Base-by-base conservation (phyloP, 2,888 invertebrate genomes). In the Trypoxylon attenuatum region DNA sequence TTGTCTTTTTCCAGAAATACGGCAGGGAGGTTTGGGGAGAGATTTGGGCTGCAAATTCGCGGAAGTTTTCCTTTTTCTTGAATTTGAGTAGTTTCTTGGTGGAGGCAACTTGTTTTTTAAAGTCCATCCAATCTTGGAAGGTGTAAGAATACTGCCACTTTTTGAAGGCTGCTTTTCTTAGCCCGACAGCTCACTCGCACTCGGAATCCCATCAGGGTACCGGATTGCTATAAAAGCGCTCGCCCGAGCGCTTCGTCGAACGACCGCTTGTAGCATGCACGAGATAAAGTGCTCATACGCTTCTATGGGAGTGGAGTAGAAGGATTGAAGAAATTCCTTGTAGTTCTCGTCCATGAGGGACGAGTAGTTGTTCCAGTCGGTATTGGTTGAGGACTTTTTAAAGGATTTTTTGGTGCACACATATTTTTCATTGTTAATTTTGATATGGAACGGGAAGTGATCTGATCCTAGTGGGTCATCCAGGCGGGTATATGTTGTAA, bases 201-300 rank as follows among this genome's bases (percentile, higher is more conserved):
- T 68, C 61, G 0, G 21, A 33, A 39, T 72, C 62, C 69, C 69
- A 70, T 65, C 72, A 70, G 6, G 38, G 39, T 0, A 58, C 61
- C n/a, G 65, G 69, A 18, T 72, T 73, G n/a, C 38, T 25, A 22
- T 38, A n/a, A 4, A n/a, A 38, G 38, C 38, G 13, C n/a, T n/a
- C 3, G 5, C 3, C 5, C 4, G 5, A 38, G 60, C 2, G 22
- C 29, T 8, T 25, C 21, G 5, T 22, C 27, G 13, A 29, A 4
- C 4, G 25, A 25, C 8, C 25, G 8, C 4, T 25, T 25, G 25
- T 5, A 5, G 25, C 10, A 29, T 29, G 1, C 3, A 23, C 8
- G 43, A 47, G 6, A 51, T 1, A 16, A 51, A 29, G 16, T 29
- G 0, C 62, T 60, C 2, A 60, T 64, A 25, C 19, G 43, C 6